phyloP scores from a whole-genome alignment of 53 echinoderm and acorn worm genomes.

The Holothuria scabra region DNA sequence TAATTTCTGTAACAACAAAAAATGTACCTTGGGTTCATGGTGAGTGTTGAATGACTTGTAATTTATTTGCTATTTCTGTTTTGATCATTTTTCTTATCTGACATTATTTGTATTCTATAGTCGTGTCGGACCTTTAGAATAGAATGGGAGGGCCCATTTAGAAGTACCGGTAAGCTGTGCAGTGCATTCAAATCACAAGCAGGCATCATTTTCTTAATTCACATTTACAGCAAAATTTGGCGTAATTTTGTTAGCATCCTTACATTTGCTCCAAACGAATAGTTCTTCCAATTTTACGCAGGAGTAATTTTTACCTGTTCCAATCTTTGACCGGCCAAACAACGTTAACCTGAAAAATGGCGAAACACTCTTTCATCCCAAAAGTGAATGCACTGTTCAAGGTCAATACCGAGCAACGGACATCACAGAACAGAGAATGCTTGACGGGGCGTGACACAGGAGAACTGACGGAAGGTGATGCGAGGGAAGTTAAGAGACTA shows the following conservation, averaged over 20 bases:
- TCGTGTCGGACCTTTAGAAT: too few species aligned
- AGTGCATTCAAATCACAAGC: too few species aligned
- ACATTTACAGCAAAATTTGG: not conserved
- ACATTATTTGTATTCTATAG: too few species aligned
- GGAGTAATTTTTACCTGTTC: not conserved
- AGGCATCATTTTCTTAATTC: constrained; percentile 1
- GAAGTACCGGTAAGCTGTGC: too few species aligned
- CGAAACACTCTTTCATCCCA: not conserved
- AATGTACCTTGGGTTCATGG: too few species aligned
- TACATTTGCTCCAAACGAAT: too few species aligned
- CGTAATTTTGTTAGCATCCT: not conserved
- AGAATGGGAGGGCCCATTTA: too few species aligned
- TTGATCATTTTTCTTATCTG: too few species aligned
- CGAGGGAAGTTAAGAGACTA: not conserved
- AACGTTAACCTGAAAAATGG: not conserved
- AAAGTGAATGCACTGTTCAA: constrained; percentile 11
- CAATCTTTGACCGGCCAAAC: not conserved
- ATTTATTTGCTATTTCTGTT: too few species aligned
- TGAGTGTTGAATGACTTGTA: too few species aligned
- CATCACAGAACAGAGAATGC: not conserved
- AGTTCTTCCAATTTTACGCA: too few species aligned
- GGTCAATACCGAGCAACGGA: constrained; percentile 3
- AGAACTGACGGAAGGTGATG: not conserved
- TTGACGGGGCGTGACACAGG: constrained; percentile 10
- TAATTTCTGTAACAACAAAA: too few species aligned